Percentiles rank a stretch among this genome's conserved stretches.
These are phyloP conservation scores for Vidua macroura DNA, from an alignment of 2,113 vertebrate genomes.

Conservation along the genomic window DNA sequence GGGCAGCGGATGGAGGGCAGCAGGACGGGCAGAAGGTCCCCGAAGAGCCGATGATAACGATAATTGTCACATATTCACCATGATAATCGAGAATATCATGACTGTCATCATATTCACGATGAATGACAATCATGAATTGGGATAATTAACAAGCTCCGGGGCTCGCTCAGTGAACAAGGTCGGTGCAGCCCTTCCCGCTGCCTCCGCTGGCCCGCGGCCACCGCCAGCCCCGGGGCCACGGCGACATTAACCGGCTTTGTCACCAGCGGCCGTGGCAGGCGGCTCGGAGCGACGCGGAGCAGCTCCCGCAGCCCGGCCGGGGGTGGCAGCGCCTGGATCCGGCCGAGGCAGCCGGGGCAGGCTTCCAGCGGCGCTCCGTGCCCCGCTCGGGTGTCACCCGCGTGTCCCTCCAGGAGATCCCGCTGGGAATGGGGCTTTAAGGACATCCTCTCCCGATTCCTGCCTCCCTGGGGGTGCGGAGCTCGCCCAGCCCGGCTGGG, in stretches of 20 bases:
- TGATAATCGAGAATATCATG: background rate
- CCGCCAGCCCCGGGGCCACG: background rate
- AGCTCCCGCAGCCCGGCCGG: background rate
- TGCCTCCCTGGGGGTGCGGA: background rate
- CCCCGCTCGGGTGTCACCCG: background rate
- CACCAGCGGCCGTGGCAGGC: background rate
- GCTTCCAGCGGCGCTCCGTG: accelerated
- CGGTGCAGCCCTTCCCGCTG: background rate
- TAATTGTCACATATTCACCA: accelerated
- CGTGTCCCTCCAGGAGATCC: accelerated
- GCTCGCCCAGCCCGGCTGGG: background rate
- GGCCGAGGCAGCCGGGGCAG: background rate
- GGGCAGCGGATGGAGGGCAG: background rate
- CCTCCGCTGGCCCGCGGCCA: background rate
- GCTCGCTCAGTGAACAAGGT: background rate
- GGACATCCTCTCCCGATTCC: background rate
- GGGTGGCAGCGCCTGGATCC: background rate
- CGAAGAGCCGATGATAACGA: too few relatives aligned
- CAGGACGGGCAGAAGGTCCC: background rate
- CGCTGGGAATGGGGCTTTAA: background rate
- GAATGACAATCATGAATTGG: accelerated
- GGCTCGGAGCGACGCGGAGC: background rate
- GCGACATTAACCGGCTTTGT: background rate
- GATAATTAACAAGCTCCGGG: background rate
- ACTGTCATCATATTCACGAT: accelerated